Percentiles rank a stretch among this genome's conserved stretches.
Conservation (phyloP, 2,888 invertebrate genomes). For the Agrotis segetum region DNA sequence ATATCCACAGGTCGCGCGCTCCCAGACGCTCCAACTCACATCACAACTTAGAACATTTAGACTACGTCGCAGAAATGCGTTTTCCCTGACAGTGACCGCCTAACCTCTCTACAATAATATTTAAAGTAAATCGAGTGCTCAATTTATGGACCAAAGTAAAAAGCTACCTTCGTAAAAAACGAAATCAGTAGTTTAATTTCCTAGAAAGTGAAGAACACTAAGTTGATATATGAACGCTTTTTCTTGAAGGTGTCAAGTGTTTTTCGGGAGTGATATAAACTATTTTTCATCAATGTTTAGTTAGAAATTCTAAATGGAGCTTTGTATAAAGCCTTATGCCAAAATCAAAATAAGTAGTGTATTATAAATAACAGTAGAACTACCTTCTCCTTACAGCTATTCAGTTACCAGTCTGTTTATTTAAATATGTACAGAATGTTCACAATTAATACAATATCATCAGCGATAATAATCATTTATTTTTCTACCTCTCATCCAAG, state of each 20-base stretch:
- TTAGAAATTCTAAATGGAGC: constrained; percentile 37
- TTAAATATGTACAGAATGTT: neutral
- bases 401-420: neutral
- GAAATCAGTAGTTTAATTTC: constrained; percentile 65
- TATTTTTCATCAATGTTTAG: constrained; percentile 44
- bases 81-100: constrained; percentile 90
- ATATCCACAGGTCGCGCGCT: constrained; percentile 89
- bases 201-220: constrained; percentile 61
- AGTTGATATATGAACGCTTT: constrained; percentile 50
- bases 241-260: constrained; percentile 51
- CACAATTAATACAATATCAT: neutral
- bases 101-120: constrained; percentile 72
- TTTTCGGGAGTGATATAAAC: constrained; percentile 48
- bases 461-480: neutral
- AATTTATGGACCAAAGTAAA: constrained; percentile 89
- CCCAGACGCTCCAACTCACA: constrained; percentile 92
- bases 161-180: constrained; percentile 70
- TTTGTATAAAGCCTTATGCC: constrained; percentile 64
- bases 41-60: constrained; percentile 92
- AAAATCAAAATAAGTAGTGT: constrained; percentile 56
- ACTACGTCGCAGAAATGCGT: constrained; percentile 92
- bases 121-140: constrained; percentile 83
- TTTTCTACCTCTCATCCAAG: neutral
- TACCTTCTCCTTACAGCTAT: constrained; percentile 16
- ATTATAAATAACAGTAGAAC: constrained; percentile 8